Base-by-base conservation (phyloP, 2,797 vertebrate species). In the Pantherophis vulpinus region DNA sequence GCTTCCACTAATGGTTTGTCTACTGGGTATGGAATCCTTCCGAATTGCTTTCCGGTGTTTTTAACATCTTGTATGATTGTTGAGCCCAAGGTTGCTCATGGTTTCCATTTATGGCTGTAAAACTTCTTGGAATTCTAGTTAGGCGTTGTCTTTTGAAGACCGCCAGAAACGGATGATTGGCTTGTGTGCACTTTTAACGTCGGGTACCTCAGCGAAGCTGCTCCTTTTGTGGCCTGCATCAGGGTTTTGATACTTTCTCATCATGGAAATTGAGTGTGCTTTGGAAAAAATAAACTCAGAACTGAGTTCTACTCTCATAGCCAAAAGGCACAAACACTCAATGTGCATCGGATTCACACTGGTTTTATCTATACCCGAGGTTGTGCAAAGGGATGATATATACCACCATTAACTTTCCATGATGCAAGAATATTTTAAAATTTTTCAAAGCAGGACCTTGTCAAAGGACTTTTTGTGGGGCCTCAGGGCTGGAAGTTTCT, bases 211-310 rank as follows among this genome's bases (percentile, higher is more conserved):
- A 55, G 0, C 51, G 91, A 58, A 55, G 58, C 74, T 89, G 51
- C 87, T 79, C 32, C 63, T 89, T 83, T 94, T 89, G 91, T 93
- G 59, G 70, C 93, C 90, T 91, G 47, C 4, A 0, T 94, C 90
- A 56, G 92, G 90, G 54, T 37, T 95, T 95, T 95, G 91, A 29
- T 93, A 27, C 93, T 90, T 92, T 90, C 92, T 93, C 94, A 91
- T 95, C 70, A 54, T 56, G 42, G 79, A 83, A 47, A 94, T 54
- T 92, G 93, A 0, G n/a, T 51, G 37, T 3, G 86, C 96, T 95
- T 93, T 93, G 70, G 93, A 89, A 95, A 93, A 9, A 32, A 88
- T 23, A 27, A 87, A 23, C 63, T 37, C 54, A 56, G n/a, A 32
- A 0, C 23, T 51, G 29, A 88, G 10, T 18, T 91, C 91, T 93